Evolutionary conservation across 2,888 invertebrate species (phyloP), one percentile per base, ranked within the genome.

Genomic region (Parnassius glacialis): DNA sequence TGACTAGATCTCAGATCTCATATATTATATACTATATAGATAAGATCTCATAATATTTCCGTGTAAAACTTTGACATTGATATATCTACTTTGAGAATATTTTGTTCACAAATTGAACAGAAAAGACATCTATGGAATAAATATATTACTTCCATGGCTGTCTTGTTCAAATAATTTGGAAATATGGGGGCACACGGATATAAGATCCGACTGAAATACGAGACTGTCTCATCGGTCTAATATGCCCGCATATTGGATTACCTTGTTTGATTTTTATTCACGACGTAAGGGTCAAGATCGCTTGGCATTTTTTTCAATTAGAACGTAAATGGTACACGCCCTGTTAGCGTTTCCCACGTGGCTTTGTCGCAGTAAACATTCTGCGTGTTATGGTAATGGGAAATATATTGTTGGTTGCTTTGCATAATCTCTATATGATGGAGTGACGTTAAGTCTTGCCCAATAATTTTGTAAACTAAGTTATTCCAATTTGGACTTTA

Each of bases 331-430:
- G 51, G 52, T 42, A 34, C 10, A 44, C 5, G 45, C n/a, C 67
- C 59, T 84, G 79, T 83, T 81, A 82, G 79, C 73, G 71, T 85
- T 87, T 89, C 88, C 82, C 88, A 87, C 85, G 85, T 82, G 77
- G 77, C 76, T 82, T 83, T 79, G 58, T 57, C 41, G 67, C 67
- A 74, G 74, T 81, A 67, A 77, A 81, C 82, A 79, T 82, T 80
- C 81, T 76, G 79, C 79, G 78, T 79, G 82, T 81, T 85, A 87
- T 83, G 84, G 78, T 84, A 84, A 85, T 87, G 82, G 78, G 81
- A 85, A 84, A 81, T 79, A 82, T 78, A 80, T 80, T 79, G 79
- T 77, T 74, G 65, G 76, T 79, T 80, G 80, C 87, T 90, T 88
- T 87, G 87, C 87, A 89, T 90, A 89, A 89, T 87, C 85, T 74